Percentiles rank a stretch among this genome's conserved stretches.
Evolutionary conservation across 2,888 invertebrate species (phyloP).

Genomic region (Rhagium mordax): DNA sequence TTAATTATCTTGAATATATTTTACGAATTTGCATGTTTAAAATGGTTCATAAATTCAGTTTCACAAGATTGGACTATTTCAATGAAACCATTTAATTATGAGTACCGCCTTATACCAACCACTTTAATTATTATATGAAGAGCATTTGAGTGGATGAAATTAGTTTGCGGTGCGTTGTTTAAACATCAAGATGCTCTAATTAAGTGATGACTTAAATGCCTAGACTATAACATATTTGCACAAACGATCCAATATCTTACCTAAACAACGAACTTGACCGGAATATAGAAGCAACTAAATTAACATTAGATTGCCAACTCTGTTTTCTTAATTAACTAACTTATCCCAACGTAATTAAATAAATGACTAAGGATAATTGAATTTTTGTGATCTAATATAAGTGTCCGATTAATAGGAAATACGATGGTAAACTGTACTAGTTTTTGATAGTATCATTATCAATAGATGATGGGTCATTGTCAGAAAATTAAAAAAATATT

Average conservation of each 20-base stretch:
- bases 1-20: neutral
- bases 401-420: too few relatives aligned
- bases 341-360: neutral
- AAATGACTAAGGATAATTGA: neutral
- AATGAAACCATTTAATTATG: neutral
- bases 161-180: slow-evolving; percentile 46
- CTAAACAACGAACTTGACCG: slow-evolving; percentile 16
- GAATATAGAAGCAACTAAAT: slow-evolving; percentile 7
- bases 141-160: slow-evolving; percentile 6
- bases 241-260: slow-evolving; percentile 9
- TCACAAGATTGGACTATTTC: neutral
- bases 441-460: too few relatives aligned
- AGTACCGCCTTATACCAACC: neutral
- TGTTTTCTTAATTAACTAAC: too few relatives aligned
- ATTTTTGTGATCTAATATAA: neutral
- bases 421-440: too few relatives aligned
- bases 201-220: slow-evolving; percentile 34
- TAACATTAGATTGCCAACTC: neutral
- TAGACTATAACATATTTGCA: slow-evolving; percentile 19
- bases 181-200: slow-evolving; percentile 49
- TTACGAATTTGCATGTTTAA: neutral
- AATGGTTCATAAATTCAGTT: neutral
- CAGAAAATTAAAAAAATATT: too few relatives aligned
- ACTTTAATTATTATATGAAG: slow-evolving; percentile 6
- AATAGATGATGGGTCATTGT: too few relatives aligned